A percentile compares a stretch with the other conserved stretches of the same genome.
Evolutionary conservation across 64 coral and sea anemone genomes (phyloP).

Genomic region (Actinia tenebrosa): DNA sequence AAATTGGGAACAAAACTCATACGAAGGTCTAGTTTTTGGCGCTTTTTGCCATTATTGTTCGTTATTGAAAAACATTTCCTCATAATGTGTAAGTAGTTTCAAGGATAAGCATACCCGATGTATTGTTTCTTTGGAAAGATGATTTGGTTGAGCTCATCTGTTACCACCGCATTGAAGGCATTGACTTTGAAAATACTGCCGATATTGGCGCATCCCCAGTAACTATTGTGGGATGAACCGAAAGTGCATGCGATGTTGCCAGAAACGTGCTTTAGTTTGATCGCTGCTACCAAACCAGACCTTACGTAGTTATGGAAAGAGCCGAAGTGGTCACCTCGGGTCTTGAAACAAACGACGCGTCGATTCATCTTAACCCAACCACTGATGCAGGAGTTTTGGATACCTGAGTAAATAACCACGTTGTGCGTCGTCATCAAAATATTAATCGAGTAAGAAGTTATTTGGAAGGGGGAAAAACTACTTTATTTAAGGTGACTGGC

Average conservation of each 20-base stretch:
- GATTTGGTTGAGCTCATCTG: constrained; percentile 53
- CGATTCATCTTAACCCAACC: constrained; percentile 54
- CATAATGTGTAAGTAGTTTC: no score
- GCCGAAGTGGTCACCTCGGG: constrained; percentile 38
- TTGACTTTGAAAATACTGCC: no score
- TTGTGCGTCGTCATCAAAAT: no score
- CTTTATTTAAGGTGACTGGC: no score
- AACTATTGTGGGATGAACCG: constrained; percentile 35
- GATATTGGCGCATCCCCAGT: constrained; percentile 56
- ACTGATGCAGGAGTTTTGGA: not conserved
- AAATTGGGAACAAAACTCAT: no score
- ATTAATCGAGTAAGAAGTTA: no score
- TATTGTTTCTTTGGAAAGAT: constrained; percentile 38
- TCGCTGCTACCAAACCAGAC: constrained; percentile 54
- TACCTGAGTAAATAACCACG: no score
- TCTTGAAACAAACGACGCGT: constrained; percentile 47
- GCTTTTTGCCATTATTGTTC: no score
- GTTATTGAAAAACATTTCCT: no score
- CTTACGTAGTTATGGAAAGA: constrained; percentile 27
- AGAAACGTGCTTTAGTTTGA: constrained; percentile 59
- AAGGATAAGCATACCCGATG: no score
- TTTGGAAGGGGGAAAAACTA: no score
- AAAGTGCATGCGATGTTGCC: constrained; percentile 48
- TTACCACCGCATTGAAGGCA: constrained; percentile 61
- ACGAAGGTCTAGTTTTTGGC: no score